phyloP scores from a whole-genome alignment of 92 coral and sea anemone genomes.

The Actinernus sp. region DNA sequence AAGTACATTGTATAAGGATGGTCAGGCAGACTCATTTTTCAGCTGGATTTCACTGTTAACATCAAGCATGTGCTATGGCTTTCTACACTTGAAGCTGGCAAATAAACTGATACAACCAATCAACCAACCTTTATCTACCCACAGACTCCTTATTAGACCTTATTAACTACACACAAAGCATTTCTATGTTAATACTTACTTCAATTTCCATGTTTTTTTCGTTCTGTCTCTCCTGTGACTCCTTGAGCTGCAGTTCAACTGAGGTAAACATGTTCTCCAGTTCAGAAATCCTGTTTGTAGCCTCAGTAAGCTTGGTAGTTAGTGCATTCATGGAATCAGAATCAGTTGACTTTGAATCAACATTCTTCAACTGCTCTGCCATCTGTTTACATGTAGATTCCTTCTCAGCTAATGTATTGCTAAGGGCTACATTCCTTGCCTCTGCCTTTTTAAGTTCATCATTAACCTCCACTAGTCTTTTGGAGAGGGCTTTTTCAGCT shows the following conservation, averaged over 20 bases:
- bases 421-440: slow-evolving; percentile 63
- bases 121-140: no score
- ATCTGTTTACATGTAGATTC: slow-evolving; percentile 51
- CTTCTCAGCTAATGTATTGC: slow-evolving; percentile 41
- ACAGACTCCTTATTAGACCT: no score
- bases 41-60: no score
- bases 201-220: slow-evolving; percentile 84
- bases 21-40: no score
- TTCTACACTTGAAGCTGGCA: no score
- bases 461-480: slow-evolving; percentile 84
- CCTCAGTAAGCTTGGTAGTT: slow-evolving; percentile 79
- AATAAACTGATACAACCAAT: no score
- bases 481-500: slow-evolving; percentile 75
- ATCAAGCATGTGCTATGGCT: no score
- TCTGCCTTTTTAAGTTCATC: slow-evolving; percentile 86
- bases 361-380: slow-evolving; percentile 45
- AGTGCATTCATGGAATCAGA: slow-evolving; percentile 67
- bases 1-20: no score
- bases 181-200: no score
- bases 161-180: no score
- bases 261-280: slow-evolving; percentile 74
- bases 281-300: slow-evolving; percentile 79
- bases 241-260: slow-evolving; percentile 74
- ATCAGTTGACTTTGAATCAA: slow-evolving; percentile 37
- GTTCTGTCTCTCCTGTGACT: slow-evolving; percentile 56